A percentile compares a stretch with the other conserved stretches of the same genome.
Conservation (phyloP, 2,113 vertebrate genomes). For the Mesocricetus auratus region DNA sequence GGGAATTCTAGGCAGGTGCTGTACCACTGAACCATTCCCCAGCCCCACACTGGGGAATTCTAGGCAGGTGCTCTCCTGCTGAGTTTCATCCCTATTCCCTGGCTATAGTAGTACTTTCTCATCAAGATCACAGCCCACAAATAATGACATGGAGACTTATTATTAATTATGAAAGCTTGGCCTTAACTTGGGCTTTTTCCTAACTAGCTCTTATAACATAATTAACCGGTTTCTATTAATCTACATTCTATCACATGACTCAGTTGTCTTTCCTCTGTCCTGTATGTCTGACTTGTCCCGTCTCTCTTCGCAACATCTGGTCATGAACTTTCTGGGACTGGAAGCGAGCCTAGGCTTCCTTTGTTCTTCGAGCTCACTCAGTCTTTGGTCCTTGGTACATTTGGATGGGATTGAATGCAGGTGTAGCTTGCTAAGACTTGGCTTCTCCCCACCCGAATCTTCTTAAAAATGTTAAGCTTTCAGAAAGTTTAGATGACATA, state of each 20-base stretch:
- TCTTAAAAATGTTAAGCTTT: not conserved
- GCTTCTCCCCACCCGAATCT: not conserved
- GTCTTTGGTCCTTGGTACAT: not conserved
- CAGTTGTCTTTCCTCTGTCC: not conserved
- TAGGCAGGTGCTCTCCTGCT: not conserved
- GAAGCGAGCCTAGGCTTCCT: not conserved
- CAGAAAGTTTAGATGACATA: not conserved
- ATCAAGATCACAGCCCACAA: not conserved
- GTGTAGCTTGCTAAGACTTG: not conserved
- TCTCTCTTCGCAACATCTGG: not conserved
- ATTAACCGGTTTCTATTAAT: not conserved
- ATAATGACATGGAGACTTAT: not conserved
- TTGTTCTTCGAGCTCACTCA: not conserved
- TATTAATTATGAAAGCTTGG: not conserved
- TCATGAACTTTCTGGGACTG: not conserved
- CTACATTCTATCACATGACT: not conserved
- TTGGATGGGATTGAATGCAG: not conserved
- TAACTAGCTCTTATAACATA: not conserved
- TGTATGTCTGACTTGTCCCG: not conserved
- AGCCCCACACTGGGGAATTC: not conserved
- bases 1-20: not conserved
- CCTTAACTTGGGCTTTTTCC: not conserved
- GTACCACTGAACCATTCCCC: not conserved
- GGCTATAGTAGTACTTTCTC: not conserved
- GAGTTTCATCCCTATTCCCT: not conserved